Base-by-base conservation (phyloP, 2,113 vertebrate species). In the Morphnarchus princeps region DNA sequence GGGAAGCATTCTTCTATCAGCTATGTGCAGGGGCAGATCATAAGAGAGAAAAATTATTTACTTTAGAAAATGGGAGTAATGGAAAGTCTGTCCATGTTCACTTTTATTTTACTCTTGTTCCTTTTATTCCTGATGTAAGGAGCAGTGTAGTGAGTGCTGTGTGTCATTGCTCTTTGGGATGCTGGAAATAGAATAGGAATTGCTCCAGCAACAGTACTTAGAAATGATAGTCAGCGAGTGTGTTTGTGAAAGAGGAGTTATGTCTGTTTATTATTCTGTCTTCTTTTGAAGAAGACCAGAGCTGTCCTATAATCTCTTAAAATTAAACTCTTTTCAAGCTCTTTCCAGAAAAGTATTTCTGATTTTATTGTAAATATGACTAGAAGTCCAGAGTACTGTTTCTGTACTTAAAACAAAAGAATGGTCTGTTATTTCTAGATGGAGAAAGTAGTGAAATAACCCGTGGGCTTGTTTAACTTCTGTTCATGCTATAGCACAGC, bases 221-320 rank as follows among this genome's bases (percentile, higher is more conserved):
- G 78, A 91, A 95, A 76, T 73, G 88, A 73, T 21, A 91, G 80
- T 88, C 74, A 59, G 83, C 1, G 15, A 93, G 74, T 47, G 32
- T 81, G 55, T 93, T 87, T 94, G 61, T 89, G 87, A 95, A 89
- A 96, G 78, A 87, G 76, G 65, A 96, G 73, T 94, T 95, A 89
- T 82, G 89, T 90, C 83, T 95, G 94, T 96, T 97, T 97, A 97
- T 95, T 85, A 94, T 89, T 95, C 96, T 95, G 89, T 85, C 95
- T 82, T 91, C 61, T 87, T 89, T 89, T 96, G 95, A 97, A 72
- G 83, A 95, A 95, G 78, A 87, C 83, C 94, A 97, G 94, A 76
- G 47, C 84, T 87, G 49, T 91, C n/a, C 66, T 77, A 84, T 82
- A 85, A 89, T 94, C 83, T 94, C 81, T 94, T 94, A 47, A 70